These are phyloP conservation scores for Acleris sparsana DNA, from an alignment of 2,888 invertebrate genomes.

Conservation along the genomic window DNA sequence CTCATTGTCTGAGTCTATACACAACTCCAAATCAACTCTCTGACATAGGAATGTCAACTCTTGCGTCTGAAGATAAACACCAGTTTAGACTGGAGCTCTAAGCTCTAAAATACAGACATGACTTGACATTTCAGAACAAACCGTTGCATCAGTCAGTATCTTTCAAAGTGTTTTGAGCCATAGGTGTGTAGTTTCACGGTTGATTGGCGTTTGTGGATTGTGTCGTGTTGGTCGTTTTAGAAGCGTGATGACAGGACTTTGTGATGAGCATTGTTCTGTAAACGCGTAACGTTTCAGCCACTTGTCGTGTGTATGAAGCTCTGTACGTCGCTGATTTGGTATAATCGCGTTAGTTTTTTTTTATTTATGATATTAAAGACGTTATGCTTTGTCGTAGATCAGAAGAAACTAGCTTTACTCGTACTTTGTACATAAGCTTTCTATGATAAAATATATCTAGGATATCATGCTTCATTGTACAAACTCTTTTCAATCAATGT, in stretches of 20 bases:
- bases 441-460: too few species aligned
- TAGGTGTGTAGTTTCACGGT: conserved; percentile 45
- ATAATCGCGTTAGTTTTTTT: conserved; percentile 14
- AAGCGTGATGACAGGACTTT: conserved; percentile 44
- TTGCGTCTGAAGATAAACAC: conserved; percentile 39
- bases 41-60: conserved; percentile 37
- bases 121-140: conserved; percentile 49
- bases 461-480: too few species aligned
- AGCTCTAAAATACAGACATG: conserved; percentile 59
- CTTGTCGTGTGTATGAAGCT: conserved; percentile 55
- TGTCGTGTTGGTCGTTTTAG: conserved; percentile 40
- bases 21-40: conserved; percentile 47
- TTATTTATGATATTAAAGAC: background rate
- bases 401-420: background rate
- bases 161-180: conserved; percentile 50
- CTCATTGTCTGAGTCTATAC: conserved; percentile 56
- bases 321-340: conserved; percentile 31
- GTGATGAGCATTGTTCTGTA: conserved; percentile 61
- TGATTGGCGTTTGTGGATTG: conserved; percentile 45
- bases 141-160: conserved; percentile 48
- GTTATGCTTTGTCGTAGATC: background rate
- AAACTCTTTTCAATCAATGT: too few species aligned
- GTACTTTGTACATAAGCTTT: too few species aligned
- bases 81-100: conserved; percentile 34
- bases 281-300: conserved; percentile 62